Evolutionary conservation across 2,888 invertebrate genomes (phyloP), one percentile per base, ranked within the genome.

Genomic region (Drosophila hawaiiensis): DNA sequence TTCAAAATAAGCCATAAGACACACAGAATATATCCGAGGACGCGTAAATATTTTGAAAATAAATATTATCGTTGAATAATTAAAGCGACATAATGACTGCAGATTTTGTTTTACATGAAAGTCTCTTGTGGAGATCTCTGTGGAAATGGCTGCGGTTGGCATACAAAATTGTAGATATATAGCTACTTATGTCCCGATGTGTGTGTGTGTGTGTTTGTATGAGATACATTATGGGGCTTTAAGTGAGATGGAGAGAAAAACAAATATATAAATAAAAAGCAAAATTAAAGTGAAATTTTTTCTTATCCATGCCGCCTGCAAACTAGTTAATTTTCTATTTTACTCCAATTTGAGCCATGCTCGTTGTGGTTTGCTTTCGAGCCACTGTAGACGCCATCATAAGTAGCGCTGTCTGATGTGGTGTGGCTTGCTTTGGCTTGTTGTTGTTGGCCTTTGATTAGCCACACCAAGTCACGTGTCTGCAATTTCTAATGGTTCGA

Each of bases 311-410:
- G 75, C 82, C 70, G 69, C 74, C 68, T 81, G 75, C 76, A 90
- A 91, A 91, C 91, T 84, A 84, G 90, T 90, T 87, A 89, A 84
- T 91, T 91, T 90, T 89, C 91, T 89, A 91, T 87, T 91, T 89
- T 89, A 91, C 89, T 90, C 87, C 85, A 91, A 89, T 91, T 91
- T 85, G 67, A 81, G 87, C 74, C 56, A 60, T 69, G 64, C 72
- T 41, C 56, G 68, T 77, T 74, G 79, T 59, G 73, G 78, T 72
- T 78, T 85, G 82, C 84, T 85, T 82, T 86, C 83, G 69, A 76
- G 67, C 82, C 68, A 53, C 63, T 66, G 41, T 64, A 68, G 56
- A 75, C 69, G 73, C 77, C 67, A 78, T 81, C 76, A 80, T 87
- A 83, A 83, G 72, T 68, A 68, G 68, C 49, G 63, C 65, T 58